Conservation (phyloP, 2,113 vertebrate genomes). For the Lycaon pictus region DNA sequence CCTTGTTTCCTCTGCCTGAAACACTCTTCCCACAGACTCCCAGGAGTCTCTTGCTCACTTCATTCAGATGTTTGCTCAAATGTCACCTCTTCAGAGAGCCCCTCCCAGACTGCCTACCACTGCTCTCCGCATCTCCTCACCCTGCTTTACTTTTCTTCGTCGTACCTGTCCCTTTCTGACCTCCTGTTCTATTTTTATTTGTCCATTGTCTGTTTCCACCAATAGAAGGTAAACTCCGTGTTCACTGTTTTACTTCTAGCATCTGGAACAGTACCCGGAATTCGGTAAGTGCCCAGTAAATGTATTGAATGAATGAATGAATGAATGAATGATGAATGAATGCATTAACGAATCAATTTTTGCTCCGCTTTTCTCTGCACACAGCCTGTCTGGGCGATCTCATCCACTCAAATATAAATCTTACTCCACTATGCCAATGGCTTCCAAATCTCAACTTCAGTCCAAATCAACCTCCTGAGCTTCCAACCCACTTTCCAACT, state of each 20-base stretch:
- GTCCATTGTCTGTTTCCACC: background rate
- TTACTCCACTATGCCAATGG: background rate
- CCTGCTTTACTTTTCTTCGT: background rate
- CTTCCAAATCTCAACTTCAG: slow-evolving; percentile 41
- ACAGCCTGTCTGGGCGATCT: background rate
- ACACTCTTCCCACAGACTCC: background rate
- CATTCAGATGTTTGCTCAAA: background rate
- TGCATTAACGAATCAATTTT: background rate
- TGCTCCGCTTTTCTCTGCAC: background rate
- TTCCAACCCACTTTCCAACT: background rate
- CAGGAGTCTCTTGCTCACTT: background rate
- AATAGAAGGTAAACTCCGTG: background rate
- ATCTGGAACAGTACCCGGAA: background rate
- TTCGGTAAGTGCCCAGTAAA: background rate
- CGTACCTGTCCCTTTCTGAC: background rate
- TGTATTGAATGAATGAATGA: background rate
- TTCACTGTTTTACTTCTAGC: slow-evolving; percentile 16
- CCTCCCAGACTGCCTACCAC: background rate
- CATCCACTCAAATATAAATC: background rate
- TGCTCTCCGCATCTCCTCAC: background rate
- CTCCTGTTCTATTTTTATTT: background rate
- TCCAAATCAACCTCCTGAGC: background rate
- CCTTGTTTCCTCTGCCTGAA: background rate
- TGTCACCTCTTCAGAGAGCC: background rate
- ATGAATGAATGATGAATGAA: background rate